Conservation (phyloP, 1,140 invertebrate species). For the Meloidogyne chitwoodi region DNA sequence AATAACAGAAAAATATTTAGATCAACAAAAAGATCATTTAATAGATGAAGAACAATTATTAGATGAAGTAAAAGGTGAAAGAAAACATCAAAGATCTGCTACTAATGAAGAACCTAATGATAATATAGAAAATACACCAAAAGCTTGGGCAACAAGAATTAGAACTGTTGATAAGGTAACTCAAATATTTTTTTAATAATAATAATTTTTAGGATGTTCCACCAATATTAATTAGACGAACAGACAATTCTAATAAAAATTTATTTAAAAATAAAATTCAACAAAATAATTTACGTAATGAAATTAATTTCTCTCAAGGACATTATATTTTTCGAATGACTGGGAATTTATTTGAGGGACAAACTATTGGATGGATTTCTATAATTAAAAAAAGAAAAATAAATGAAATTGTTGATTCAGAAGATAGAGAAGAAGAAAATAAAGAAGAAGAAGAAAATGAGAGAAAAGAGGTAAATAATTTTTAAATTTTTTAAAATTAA, state of each 20-base stretch:
- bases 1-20: background rate
- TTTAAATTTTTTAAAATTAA: no score
- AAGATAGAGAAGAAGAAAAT: background rate
- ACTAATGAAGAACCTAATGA: background rate
- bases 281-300: background rate
- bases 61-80: background rate
- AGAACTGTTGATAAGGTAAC: background rate
- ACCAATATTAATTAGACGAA: background rate
- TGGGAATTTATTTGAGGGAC: slow-evolving; percentile 23
- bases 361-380: slow-evolving; percentile 34
- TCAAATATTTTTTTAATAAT: background rate
- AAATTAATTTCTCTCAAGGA: background rate
- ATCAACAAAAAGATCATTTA: background rate
- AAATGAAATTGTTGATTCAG: background rate
- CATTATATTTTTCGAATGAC: slow-evolving; percentile 31
- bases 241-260: background rate
- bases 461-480: no score
- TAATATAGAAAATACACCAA: background rate
- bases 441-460: background rate
- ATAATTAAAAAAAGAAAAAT: background rate
- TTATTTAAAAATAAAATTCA: background rate
- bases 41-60: background rate
- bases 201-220: background rate
- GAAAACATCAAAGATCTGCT: background rate
- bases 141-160: background rate